Evolutionary conservation across 2,113 vertebrate species (phyloP).

Genomic region (Ia io): DNA sequence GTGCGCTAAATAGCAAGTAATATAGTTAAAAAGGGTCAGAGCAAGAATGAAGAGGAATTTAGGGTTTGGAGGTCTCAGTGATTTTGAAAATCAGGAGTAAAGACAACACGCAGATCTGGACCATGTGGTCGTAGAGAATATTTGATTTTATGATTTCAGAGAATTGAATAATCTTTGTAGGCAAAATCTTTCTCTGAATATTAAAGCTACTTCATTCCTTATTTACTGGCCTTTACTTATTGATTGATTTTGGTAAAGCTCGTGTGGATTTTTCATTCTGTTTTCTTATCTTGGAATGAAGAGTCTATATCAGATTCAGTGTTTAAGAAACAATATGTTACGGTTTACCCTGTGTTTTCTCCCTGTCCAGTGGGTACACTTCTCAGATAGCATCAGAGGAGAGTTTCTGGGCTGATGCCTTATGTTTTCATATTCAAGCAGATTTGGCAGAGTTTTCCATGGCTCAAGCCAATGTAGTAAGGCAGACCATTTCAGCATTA

Average conservation of each 20-base stretch:
- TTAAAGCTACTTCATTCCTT: neutral
- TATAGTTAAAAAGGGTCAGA: neutral
- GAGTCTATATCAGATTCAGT: neutral
- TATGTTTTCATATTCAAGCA: neutral
- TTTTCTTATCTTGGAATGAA: slow-evolving; percentile 15
- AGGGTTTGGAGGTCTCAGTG: neutral
- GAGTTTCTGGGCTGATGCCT: neutral
- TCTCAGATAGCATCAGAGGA: neutral
- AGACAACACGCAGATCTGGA: neutral
- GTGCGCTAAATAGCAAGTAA: neutral
- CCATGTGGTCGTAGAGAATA: neutral
- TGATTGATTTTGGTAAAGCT: neutral
- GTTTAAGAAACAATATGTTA: neutral
- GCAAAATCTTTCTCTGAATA: neutral
- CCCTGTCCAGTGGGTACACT: neutral
- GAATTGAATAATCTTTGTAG: neutral
- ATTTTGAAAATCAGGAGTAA: neutral
- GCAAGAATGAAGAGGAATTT: neutral
- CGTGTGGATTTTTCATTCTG: neutral
- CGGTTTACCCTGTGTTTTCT: neutral
- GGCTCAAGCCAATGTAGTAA: neutral
- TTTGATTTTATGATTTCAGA: neutral
- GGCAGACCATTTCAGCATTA: neutral
- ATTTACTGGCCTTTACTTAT: neutral
- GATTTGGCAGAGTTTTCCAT: neutral